Evolutionary conservation across 2,888 invertebrate species (phyloP).

Genomic region (Plusia festucae): DNA sequence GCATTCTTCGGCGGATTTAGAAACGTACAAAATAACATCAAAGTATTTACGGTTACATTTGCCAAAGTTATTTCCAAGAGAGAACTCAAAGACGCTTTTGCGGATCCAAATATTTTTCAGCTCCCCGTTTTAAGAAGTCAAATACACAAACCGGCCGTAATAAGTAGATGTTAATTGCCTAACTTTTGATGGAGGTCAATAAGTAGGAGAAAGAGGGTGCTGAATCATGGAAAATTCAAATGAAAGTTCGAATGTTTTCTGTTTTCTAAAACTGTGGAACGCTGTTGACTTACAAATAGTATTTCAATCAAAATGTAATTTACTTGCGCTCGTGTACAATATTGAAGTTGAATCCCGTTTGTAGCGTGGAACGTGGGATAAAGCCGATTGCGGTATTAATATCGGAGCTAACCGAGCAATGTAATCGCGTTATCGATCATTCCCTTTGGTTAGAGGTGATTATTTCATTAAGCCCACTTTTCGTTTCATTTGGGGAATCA

Average conservation of each 20-base stretch:
- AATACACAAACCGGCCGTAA: slow-evolving; percentile 34
- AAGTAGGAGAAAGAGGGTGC: slow-evolving; percentile 14
- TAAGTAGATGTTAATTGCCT: slow-evolving; percentile 47
- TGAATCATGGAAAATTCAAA: slow-evolving; percentile 21
- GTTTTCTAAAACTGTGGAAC: slow-evolving; percentile 18
- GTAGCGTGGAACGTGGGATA: slow-evolving; percentile 25
- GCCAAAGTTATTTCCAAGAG: slow-evolving; percentile 40
- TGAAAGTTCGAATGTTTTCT: slow-evolving; percentile 23
- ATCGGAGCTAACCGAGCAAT: slow-evolving; percentile 42
- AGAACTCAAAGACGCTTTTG: slow-evolving; percentile 32
- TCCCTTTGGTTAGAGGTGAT: slow-evolving; percentile 50
- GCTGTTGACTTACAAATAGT: slow-evolving; percentile 27
- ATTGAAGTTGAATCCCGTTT: slow-evolving; percentile 22
- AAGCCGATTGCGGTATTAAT: slow-evolving; percentile 32
- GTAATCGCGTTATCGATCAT: slow-evolving; percentile 55
- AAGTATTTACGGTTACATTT: slow-evolving; percentile 43
- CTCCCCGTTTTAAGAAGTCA: slow-evolving; percentile 36
- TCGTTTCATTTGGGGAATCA: slow-evolving; percentile 16
- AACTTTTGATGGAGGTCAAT: slow-evolving; percentile 47
- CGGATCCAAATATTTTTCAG: slow-evolving; percentile 39
- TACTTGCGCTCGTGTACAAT: slow-evolving; percentile 18
- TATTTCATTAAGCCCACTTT: slow-evolving; percentile 49
- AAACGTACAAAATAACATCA: slow-evolving; percentile 34
- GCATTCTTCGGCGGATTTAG: slow-evolving; percentile 35
- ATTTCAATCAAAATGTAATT: slow-evolving; percentile 46